Conservation (phyloP, 2,113 vertebrate genomes). For the Tonatia bakeri region DNA sequence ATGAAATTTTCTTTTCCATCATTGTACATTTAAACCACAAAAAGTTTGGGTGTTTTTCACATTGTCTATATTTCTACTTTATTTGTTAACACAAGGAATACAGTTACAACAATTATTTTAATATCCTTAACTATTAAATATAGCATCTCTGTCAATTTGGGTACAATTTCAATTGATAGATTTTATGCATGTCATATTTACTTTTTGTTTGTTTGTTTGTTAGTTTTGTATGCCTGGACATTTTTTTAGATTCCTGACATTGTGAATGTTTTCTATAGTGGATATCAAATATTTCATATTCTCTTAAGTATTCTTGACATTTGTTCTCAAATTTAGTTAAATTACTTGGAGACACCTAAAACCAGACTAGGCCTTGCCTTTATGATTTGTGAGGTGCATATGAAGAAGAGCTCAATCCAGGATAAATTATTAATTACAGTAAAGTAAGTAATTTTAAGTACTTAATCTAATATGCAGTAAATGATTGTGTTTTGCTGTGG, state of each 20-base stretch:
- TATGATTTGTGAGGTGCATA: not conserved
- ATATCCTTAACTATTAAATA: not conserved
- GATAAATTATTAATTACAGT: not conserved
- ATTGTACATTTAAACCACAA: not conserved
- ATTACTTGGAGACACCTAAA: not conserved
- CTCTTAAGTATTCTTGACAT: not conserved
- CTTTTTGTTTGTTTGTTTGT: not conserved
- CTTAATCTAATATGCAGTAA: not conserved
- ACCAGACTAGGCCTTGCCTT: not conserved
- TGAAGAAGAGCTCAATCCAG: not conserved
- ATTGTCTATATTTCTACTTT: not conserved
- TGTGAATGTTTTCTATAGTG: not conserved
- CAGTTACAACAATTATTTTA: not conserved
- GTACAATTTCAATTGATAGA: not conserved
- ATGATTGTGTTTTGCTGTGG: not conserved
- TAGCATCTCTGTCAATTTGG: not conserved
- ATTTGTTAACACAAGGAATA: not conserved
- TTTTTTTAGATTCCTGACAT: not conserved
- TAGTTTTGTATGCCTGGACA: not conserved
- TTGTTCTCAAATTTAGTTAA: slow-evolving; percentile 3
- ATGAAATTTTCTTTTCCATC: not conserved
- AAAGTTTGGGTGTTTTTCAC: not conserved
- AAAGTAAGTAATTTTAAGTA: not conserved
- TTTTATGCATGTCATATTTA: not conserved
- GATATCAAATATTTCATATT: not conserved